A percentile compares a stretch with the other conserved stretches of the same genome.
These are phyloP conservation scores for Numida meleagris DNA, from an alignment of 2,113 vertebrate species.

Conservation along the genomic window DNA sequence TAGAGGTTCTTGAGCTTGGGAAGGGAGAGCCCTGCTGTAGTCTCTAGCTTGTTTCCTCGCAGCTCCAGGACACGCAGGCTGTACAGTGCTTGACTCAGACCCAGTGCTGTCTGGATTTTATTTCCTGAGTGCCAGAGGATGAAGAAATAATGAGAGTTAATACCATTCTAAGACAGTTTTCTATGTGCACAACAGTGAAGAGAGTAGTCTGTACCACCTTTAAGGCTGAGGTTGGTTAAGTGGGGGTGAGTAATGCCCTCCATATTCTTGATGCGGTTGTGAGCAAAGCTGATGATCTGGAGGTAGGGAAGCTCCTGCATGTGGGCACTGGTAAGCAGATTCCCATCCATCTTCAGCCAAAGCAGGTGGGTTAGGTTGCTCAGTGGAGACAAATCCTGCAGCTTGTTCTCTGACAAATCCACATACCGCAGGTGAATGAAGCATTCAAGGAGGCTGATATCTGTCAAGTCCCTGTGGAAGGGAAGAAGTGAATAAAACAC, in stretches of 20 bases:
- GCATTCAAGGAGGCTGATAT: conserved; percentile 80
- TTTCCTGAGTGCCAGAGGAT: conserved; percentile 80
- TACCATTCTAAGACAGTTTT: background rate
- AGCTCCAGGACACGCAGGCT: conserved; percentile 88
- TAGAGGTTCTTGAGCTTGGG: conserved; percentile 86
- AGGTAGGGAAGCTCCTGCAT: conserved; percentile 85
- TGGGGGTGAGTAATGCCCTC: conserved; percentile 84
- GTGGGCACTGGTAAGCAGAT: conserved; percentile 78
- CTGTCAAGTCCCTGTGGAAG: conserved; percentile 81
- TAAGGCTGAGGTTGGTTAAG: conserved; percentile 85
- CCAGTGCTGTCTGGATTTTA: conserved; percentile 73
- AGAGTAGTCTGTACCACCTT: conserved; percentile 76
- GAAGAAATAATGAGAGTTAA: background rate
- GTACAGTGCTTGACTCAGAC: conserved; percentile 77
- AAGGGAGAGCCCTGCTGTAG: conserved; percentile 84
- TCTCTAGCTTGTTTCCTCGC: conserved; percentile 84
- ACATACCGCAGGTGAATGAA: conserved; percentile 91
- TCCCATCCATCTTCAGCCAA: conserved; percentile 90
- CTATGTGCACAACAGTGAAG: background rate
- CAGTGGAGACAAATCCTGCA: conserved; percentile 86
- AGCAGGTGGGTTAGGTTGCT: conserved; percentile 86
- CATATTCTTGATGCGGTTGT: conserved; percentile 81
- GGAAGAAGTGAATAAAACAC: background rate
- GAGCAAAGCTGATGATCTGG: conserved; percentile 87
- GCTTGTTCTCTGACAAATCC: conserved; percentile 89